Evolutionary conservation across 2,113 vertebrate genomes (phyloP).

Genomic region (Fregata magnificens): DNA sequence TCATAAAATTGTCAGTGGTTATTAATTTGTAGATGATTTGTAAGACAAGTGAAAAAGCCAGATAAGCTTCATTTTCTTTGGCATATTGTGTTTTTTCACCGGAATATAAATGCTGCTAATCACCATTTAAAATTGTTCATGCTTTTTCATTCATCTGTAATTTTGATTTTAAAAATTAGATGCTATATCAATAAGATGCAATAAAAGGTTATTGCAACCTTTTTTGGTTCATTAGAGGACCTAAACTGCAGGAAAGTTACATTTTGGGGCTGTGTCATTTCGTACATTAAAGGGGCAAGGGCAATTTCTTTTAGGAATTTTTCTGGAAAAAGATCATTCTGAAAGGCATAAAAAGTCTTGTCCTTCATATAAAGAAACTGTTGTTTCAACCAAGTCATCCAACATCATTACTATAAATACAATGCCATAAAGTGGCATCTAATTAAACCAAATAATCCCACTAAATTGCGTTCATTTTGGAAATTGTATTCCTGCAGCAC

Average conservation of each 20-base stretch:
- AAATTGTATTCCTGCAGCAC: not conserved
- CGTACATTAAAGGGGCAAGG: not conserved
- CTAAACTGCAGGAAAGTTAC: too few relatives aligned
- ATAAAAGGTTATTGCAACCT: not conserved
- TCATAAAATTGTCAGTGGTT: slow-evolving; percentile 54
- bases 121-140: slow-evolving; percentile 49
- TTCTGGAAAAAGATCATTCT: not conserved
- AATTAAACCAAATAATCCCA: not conserved
- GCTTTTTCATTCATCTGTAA: slow-evolving; percentile 19
- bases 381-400: not conserved
- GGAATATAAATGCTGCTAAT: slow-evolving; percentile 63
- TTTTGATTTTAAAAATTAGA: slow-evolving; percentile 35
- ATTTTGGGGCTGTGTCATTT: not conserved
- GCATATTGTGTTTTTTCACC: slow-evolving; percentile 1
- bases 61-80: slow-evolving; percentile 66
- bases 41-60: slow-evolving; percentile 50
- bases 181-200: not conserved
- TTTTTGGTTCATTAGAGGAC: not conserved
- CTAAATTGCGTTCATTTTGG: not conserved
- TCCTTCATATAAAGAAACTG: not conserved
- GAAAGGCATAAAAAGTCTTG: not conserved
- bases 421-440: not conserved
- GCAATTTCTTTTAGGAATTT: not conserved
- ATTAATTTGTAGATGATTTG: slow-evolving; percentile 64
- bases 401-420: slow-evolving; percentile 19